Conservation (phyloP, 2,113 vertebrate genomes). For the Poicephalus meyeri region DNA sequence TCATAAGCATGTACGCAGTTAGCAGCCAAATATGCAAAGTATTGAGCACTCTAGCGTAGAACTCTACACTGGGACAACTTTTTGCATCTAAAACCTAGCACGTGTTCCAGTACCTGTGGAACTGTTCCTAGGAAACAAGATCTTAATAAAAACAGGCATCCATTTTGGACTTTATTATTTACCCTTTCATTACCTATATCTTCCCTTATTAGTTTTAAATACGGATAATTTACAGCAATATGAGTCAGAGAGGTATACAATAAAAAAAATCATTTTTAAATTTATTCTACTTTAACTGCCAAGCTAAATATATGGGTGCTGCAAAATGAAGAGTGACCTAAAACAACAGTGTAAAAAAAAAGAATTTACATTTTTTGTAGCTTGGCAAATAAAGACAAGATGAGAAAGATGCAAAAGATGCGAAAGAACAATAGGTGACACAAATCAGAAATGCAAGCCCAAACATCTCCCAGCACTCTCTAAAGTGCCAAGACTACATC, state of each 20-base stretch:
- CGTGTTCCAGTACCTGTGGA: not conserved
- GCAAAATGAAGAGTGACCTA: not conserved
- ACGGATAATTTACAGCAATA: not conserved
- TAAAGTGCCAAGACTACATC: not conserved
- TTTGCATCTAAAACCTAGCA: not conserved
- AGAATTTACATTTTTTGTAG: not conserved
- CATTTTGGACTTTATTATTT: not conserved
- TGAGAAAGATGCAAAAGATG: not conserved
- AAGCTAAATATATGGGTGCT: not conserved
- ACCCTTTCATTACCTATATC: not conserved
- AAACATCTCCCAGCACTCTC: not conserved
- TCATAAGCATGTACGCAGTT: not conserved
- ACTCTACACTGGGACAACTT: not conserved
- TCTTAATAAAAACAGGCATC: not conserved
- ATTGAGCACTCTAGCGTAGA: not conserved
- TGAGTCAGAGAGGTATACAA: not conserved
- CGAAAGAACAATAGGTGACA: not conserved
- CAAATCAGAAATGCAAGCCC: not conserved
- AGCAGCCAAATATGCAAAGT: not conserved
- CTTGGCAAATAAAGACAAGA: not conserved
- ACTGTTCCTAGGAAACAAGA: not conserved
- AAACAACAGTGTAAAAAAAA: not conserved
- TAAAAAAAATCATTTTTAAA: not conserved
- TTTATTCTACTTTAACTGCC: not conserved
- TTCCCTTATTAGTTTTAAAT: not conserved